Base-by-base conservation (phyloP, 2,888 invertebrate genomes). In the Hydrotaea cyrtoneurina region DNA sequence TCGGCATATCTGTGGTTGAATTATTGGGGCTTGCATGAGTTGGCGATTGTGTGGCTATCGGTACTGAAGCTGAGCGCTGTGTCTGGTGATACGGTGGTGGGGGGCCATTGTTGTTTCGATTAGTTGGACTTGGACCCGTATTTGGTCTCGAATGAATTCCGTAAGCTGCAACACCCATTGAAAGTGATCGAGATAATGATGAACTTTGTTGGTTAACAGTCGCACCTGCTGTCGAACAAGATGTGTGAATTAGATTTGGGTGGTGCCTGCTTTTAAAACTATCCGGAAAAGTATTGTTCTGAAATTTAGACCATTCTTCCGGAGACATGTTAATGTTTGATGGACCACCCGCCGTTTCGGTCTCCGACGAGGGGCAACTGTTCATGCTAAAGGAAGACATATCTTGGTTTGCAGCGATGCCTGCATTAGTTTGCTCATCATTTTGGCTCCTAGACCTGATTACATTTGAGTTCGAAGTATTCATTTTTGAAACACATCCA, bases 291-390 rank as follows among this genome's bases (percentile, higher is more conserved):
- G 96, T 97, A 92, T 97, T 97, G 90, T 96, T 96, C 89, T 97
- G 97, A 87, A 98, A 93, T 92, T 98, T 97, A 89, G 97, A 96
- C 98, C 98, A 98, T 91, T 98, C 98, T 91, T 97, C 94, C 92
- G 96, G 96, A 5, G 95, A 95, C 86, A 94, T 93, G 23, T 73
- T 79, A 26, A 79, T 86, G 23, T 74, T 79, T 1, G 82, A 21
- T 72, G 78, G 66, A 64, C 59, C 78, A 75, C 59, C 81, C 64
- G 53, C 75, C 21, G 23, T 69, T 43, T 46, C 87, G 85, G 57
- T 84, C 13, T 83, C 23, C 77, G 87, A 46, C 8, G 72, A 15
- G 55, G 76, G 31, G 62, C 82, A 79, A 83, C 86, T 74, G 86
- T 87, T 57, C 76, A 86, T 73, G 73, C 84, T 71, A 66, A 78